phyloP scores from a whole-genome alignment of 2,888 invertebrate genomes.

The Coremacera marginata region DNA sequence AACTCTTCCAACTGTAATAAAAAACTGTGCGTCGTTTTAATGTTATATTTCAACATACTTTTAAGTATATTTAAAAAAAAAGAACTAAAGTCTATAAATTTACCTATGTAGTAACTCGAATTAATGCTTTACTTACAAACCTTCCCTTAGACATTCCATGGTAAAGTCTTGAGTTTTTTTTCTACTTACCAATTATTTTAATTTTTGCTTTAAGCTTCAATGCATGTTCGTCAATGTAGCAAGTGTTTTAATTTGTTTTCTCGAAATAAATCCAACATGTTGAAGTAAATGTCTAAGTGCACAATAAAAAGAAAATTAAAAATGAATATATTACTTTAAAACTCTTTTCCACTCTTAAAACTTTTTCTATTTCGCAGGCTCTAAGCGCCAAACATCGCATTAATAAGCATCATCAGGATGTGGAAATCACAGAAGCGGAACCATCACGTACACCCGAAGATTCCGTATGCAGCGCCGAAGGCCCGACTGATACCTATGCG shows the following conservation, averaged over 20 bases:
- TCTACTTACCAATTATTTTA: too few species aligned
- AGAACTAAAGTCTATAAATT: too few species aligned
- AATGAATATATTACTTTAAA: not conserved
- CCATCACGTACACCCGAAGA: slow-evolving; percentile 90
- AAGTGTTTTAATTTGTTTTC: too few species aligned
- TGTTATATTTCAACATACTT: too few species aligned
- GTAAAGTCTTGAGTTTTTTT: not conserved
- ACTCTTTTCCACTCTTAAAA: not conserved
- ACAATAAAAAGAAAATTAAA: not conserved
- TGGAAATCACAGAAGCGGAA: slow-evolving; percentile 81
- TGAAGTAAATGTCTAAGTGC: too few species aligned
- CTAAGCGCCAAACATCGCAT: slow-evolving; percentile 80
- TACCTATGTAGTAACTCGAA: too few species aligned
- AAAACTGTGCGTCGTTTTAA: too few species aligned
- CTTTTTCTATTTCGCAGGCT: slow-evolving; percentile 71
- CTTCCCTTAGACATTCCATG: not conserved
- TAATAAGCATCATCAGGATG: slow-evolving; percentile 73
- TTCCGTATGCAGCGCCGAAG: slow-evolving; percentile 90
- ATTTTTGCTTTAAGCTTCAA: not conserved
- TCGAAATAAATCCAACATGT: too few species aligned
- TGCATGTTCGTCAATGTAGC: not conserved
- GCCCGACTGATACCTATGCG: slow-evolving; percentile 75
- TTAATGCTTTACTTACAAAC: not conserved
- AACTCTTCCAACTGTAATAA: too few species aligned
- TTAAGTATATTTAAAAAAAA: too few species aligned